Conservation (phyloP, 1,140 invertebrate genomes). For the Trichonephila clavipes region DNA sequence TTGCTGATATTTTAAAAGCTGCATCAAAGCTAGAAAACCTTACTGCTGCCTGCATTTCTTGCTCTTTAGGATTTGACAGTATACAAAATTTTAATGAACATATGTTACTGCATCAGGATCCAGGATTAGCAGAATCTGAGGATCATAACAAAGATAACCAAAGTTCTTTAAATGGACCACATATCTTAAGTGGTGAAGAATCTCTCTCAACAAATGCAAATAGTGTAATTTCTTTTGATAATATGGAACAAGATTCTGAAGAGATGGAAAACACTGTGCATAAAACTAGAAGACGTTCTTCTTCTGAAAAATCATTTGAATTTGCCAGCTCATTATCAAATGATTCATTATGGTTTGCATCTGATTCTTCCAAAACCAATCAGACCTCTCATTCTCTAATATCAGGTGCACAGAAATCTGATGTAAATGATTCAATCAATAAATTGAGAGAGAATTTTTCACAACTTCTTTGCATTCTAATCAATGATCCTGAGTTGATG, state of each 20-base stretch:
- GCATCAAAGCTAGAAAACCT: not conserved
- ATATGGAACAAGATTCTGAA: not conserved
- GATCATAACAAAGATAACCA: not conserved
- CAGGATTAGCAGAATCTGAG: no score
- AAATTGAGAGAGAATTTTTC: conserved; percentile 69
- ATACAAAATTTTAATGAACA: not conserved
- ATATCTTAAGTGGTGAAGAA: not conserved
- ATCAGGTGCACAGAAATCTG: not conserved
- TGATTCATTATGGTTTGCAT: not conserved
- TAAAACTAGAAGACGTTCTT: not conserved
- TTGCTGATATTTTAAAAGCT: conserved; percentile 14
- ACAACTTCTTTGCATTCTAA: conserved; percentile 60
- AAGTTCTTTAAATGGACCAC: not conserved
- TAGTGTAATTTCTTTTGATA: not conserved
- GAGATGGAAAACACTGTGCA: not conserved
- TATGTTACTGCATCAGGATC: not conserved
- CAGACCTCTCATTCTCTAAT: not conserved
- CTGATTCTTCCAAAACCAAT: not conserved
- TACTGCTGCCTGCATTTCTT: conserved; percentile 8
- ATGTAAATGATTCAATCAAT: conserved; percentile 19
- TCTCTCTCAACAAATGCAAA: not conserved
- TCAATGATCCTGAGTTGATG: conserved; percentile 75
- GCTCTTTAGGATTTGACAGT: conserved; percentile 24
- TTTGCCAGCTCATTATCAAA: not conserved
- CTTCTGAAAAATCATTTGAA: not conserved